These are phyloP conservation scores for Cerastis rubricosa DNA, from an alignment of 2,888 invertebrate species.

Conservation along the genomic window DNA sequence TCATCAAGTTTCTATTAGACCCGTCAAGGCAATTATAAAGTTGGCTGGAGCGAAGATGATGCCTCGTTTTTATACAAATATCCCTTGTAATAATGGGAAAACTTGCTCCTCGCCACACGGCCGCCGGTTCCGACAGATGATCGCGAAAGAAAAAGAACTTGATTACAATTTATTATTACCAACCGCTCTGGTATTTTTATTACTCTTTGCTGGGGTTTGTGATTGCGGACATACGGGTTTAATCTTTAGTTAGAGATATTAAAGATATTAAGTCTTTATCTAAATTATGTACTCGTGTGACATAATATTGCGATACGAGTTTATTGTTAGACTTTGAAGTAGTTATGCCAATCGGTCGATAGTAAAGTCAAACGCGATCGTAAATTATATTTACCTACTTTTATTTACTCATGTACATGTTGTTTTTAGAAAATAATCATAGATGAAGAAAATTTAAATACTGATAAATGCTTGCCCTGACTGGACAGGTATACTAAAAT, in stretches of 20 bases:
- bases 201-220: constrained; percentile 45
- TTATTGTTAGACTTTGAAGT: neutral
- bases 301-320: neutral
- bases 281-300: neutral
- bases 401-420: neutral
- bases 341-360: neutral
- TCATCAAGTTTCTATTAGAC: constrained; percentile 89
- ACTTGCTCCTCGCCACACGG: constrained; percentile 81
- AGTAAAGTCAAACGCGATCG: neutral
- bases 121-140: constrained; percentile 83
- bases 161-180: constrained; percentile 76
- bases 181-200: constrained; percentile 59
- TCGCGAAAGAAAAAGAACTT: constrained; percentile 81
- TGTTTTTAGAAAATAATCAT: neutral
- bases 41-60: constrained; percentile 81
- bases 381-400: neutral
- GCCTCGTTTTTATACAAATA: constrained; percentile 88
- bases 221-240: constrained; percentile 16
- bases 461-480: no score
- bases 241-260: constrained; percentile 12
- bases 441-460: neutral
- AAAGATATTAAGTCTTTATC: neutral
- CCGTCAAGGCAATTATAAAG: constrained; percentile 90
- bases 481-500: no score
- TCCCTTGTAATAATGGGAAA: constrained; percentile 87